A percentile compares a stretch with the other conserved stretches of the same genome.
Evolutionary conservation across 2,113 vertebrate species (phyloP).

Genomic region (Eudyptes chrysolophus): DNA sequence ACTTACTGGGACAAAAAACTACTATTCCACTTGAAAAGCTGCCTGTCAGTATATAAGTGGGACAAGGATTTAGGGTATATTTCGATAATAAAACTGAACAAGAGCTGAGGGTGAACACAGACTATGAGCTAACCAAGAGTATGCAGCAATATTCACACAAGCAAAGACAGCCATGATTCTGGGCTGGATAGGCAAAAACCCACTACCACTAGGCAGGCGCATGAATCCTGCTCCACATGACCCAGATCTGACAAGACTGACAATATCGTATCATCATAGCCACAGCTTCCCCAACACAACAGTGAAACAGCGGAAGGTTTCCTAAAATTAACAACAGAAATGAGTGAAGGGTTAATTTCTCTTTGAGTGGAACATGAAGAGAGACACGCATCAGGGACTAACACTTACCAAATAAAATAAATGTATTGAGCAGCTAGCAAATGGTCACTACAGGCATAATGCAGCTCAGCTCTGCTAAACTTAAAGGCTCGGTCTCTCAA

Average conservation of each 20-base stretch:
- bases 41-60: background rate
- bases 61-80: background rate
- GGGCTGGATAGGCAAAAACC: background rate
- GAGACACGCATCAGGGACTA: background rate
- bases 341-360: background rate
- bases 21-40: background rate
- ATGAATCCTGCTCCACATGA: background rate
- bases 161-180: background rate
- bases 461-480: background rate
- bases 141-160: background rate
- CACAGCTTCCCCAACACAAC: background rate
- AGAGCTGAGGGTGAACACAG: background rate
- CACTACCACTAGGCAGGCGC: background rate
- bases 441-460: background rate
- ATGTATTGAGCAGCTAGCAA: background rate
- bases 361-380: background rate
- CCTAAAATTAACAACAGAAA: background rate
- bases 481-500: background rate
- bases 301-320: background rate
- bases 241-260: slow-evolving; percentile 27
- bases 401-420: background rate
- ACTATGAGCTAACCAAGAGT: background rate
- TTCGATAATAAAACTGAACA: background rate
- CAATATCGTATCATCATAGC: background rate
- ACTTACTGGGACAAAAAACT: background rate